Conservation (phyloP, 2,797 vertebrate genomes). For the Pangasius djambal region DNA sequence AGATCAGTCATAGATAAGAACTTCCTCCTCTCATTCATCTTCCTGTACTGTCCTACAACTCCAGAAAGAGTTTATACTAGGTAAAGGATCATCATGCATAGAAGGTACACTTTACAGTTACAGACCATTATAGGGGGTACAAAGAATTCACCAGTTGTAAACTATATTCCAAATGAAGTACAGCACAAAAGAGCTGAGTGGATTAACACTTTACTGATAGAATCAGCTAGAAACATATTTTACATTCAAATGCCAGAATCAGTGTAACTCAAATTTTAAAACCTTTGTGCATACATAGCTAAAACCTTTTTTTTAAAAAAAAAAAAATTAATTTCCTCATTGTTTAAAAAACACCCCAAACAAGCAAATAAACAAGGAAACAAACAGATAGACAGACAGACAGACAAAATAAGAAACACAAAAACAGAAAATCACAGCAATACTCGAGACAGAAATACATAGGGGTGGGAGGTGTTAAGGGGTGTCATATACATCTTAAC, state of each 20-base stretch:
- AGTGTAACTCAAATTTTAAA: neutral
- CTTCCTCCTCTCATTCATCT: slow-evolving; percentile 33
- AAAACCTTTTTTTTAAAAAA: neutral
- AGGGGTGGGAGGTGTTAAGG: neutral
- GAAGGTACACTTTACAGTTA: neutral
- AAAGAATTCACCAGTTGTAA: neutral
- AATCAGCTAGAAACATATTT: neutral
- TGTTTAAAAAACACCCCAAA: neutral
- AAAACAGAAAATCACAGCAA: too few relatives aligned
- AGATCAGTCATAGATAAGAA: slow-evolving; percentile 40
- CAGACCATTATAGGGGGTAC: neutral
- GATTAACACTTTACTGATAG: neutral
- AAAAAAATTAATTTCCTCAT: neutral
- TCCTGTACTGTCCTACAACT: slow-evolving; percentile 13
- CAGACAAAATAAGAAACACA: too few relatives aligned
- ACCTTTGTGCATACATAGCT: neutral
- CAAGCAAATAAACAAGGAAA: too few relatives aligned
- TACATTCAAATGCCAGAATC: neutral
- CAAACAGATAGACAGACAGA: neutral
- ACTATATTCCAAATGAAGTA: neutral
- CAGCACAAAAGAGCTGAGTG: neutral
- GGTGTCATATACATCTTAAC: neutral
- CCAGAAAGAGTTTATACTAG: slow-evolving; percentile 29
- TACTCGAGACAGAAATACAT: neutral
- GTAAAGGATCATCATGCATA: slow-evolving; percentile 18